A percentile compares a stretch with the other conserved stretches of the same genome.
phyloP scores from a whole-genome alignment of 2,888 invertebrate species.

The Lymantria dispar region DNA sequence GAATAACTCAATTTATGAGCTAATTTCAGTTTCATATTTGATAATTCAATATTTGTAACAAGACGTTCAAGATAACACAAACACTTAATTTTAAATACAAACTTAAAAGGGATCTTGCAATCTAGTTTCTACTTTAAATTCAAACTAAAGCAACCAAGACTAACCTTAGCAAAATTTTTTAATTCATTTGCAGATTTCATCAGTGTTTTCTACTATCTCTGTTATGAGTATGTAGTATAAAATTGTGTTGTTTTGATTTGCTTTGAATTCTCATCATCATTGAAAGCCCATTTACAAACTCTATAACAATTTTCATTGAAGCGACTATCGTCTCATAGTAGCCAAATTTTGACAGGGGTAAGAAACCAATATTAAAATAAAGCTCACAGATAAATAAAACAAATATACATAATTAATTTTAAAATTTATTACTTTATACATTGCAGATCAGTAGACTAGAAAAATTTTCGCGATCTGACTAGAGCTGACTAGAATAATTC shows the following conservation, averaged over 20 bases:
- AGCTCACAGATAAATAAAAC: constrained; percentile 66
- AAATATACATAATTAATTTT: constrained; percentile 56
- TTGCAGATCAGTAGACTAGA: constrained; percentile 57
- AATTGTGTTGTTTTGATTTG: constrained; percentile 28
- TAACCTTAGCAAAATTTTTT: constrained; percentile 41
- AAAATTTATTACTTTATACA: constrained; percentile 61
- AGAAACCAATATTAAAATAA: constrained; percentile 24
- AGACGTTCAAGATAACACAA: constrained; percentile 11
- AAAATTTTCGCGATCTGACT: constrained; percentile 37
- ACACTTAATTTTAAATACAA: constrained; percentile 10
- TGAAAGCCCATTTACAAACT: constrained; percentile 63
- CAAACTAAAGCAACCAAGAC: constrained; percentile 28
- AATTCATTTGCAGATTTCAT: constrained; percentile 23
- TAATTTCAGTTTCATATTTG: constrained; percentile 6
- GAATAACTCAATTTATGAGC: constrained; percentile 13
- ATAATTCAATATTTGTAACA: constrained; percentile 11
- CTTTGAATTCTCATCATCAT: constrained; percentile 26
- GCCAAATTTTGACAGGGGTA: constrained; percentile 46
- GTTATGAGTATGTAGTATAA: constrained; percentile 20
- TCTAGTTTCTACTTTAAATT: constrained; percentile 25
- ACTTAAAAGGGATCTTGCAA: constrained; percentile 13
- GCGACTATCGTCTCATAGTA: constrained; percentile 77
- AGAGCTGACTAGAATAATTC: constrained; percentile 66
- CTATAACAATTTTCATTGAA: constrained; percentile 56
- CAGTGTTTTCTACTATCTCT: constrained; percentile 15